phyloP scores from a whole-genome alignment of 2,888 invertebrate species.

The Neria commutata region DNA sequence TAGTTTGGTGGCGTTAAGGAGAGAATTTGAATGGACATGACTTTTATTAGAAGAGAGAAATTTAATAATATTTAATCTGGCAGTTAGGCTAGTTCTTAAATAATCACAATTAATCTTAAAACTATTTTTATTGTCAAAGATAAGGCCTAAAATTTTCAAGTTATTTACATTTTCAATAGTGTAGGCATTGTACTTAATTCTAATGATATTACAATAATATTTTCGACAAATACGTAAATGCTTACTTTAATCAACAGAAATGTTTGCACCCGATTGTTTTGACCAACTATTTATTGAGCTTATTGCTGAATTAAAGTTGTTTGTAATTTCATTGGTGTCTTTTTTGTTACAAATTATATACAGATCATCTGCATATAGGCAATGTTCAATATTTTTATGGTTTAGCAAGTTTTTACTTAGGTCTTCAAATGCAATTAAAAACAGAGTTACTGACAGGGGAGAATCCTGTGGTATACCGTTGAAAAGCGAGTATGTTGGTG shows the following conservation, averaged over 20 bases:
- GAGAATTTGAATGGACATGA: no score
- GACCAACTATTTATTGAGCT: neutral
- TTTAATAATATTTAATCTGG: no score
- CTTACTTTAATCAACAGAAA: neutral
- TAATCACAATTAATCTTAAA: no score
- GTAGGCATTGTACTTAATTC: no score
- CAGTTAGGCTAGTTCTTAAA: no score
- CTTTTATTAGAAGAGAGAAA: no score
- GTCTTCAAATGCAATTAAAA: conserved; percentile 7
- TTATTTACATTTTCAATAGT: no score
- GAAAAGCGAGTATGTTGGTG: neutral
- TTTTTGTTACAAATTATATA: neutral
- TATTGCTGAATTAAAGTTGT: neutral
- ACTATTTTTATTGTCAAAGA: no score
- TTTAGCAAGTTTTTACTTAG: neutral
- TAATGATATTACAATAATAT: no score
- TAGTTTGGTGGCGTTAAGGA: no score
- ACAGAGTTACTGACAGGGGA: conserved; percentile 3
- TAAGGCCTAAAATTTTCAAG: no score
- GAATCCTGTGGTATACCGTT: conserved; percentile 1
- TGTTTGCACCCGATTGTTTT: neutral
- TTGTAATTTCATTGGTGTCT: neutral
- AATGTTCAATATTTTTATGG: neutral
- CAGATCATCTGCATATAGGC: conserved; percentile 6
- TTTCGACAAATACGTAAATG: no score